Percentiles rank a stretch among this genome's conserved stretches.
These are phyloP conservation scores for Eurois occulta DNA, from an alignment of 2,888 invertebrate genomes.

Conservation along the genomic window DNA sequence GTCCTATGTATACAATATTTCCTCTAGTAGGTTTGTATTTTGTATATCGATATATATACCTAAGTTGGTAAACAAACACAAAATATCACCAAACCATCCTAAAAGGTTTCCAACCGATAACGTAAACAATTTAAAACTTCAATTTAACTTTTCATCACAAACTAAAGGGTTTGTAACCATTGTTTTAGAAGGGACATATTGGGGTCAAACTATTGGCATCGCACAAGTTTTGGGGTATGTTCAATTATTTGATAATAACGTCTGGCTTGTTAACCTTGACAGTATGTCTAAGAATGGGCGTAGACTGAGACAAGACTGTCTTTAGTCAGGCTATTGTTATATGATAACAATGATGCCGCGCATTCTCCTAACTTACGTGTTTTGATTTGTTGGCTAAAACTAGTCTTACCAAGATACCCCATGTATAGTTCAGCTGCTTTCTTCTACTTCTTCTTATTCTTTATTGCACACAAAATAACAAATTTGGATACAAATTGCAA, in stretches of 20 bases:
- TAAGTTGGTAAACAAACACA: no score
- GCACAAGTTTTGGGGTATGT: background rate
- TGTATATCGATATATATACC: no score
- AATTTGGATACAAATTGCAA: no score
- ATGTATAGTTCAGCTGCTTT: no score
- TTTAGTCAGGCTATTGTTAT: background rate
- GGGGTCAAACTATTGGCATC: conserved; percentile 2
- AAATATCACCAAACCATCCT: no score
- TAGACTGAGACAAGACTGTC: background rate
- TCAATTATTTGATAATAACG: conserved; percentile 23
- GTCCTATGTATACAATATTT: background rate
- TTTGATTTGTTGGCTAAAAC: background rate
- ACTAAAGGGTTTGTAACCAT: background rate
- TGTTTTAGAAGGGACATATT: background rate
- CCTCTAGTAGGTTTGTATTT: background rate
- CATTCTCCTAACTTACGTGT: no score
- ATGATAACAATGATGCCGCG: background rate
- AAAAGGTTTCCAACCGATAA: no score
- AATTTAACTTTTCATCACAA: conserved; percentile 14
- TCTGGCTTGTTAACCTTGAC: background rate
- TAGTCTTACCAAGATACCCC: background rate
- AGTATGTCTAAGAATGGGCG: background rate
- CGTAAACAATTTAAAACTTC: background rate
- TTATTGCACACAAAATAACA: no score
- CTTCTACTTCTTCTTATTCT: no score